Base-by-base conservation (phyloP, 2,113 vertebrate species). In the Pardalotus punctatus region DNA sequence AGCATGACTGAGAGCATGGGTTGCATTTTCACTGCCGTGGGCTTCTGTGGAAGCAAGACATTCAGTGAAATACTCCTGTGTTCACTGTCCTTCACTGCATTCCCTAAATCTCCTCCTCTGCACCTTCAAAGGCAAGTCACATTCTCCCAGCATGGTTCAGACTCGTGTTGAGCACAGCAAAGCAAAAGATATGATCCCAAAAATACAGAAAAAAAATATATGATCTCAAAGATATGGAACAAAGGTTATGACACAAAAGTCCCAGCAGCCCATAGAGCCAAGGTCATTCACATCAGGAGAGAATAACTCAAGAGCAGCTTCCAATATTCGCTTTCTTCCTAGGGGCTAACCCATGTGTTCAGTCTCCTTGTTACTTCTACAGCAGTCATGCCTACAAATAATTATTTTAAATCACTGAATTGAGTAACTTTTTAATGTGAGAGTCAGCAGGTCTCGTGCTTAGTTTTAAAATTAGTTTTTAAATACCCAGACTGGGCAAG, bases 91-190 rank as follows among this genome's bases (percentile, higher is more conserved):
- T 60, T 72, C 23, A 10, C 43, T 56, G 20, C 35, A 33, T 70
- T 81, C 51, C 47, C 48, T 65, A 28, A 87, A 65, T 9, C 42
- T 31, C 8, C 19, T 67, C 35, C 50, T 51, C 24, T 54, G 14
- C 1, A 0, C 6, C 27, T 51, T 73, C 53, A 81, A 81, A 78
- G 60, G 33, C 1, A 0, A 61, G 33, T 42, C 8, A 5, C 9
- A 21, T 57, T 73, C 51, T 66, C 64, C 27, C 36, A 73, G 20
- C 10, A 28, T 79, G 15, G 14, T 61, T 94, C 38, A 61, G 35
- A 62, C 10, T 61, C 17, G 15, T 64, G n/a, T 6, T 38, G 8
- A 38, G 56, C 15, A 54, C 11, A 58, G 21, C 11, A 51, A 86
- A 77, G 19, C 5, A 43, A 51, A 81, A 84, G 9, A 11, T 50